Percentiles rank a stretch among this genome's conserved stretches.
Conservation (phyloP, 2,797 vertebrate species). For the Menidia menidia region DNA sequence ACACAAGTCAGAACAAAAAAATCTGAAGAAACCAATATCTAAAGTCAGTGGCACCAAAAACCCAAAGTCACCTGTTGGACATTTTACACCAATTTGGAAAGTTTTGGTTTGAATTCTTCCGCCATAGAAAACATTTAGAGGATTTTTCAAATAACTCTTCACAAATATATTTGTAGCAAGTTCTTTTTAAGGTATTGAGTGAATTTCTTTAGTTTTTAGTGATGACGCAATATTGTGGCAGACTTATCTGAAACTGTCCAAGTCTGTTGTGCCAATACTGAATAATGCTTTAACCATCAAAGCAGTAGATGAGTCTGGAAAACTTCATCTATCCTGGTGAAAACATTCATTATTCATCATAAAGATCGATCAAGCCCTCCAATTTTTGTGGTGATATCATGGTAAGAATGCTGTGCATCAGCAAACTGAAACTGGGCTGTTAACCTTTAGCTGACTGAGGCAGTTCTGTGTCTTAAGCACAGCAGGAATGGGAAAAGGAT, state of each 20-base stretch:
- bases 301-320: too few relatives aligned
- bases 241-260: slow-evolving; percentile 4
- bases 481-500: not conserved
- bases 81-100: not conserved
- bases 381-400: not conserved
- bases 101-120: not conserved
- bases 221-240: not conserved
- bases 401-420: not conserved
- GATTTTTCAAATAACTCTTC: not conserved
- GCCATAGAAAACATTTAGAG: not conserved
- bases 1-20: not conserved
- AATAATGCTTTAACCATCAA: slow-evolving; percentile 9
- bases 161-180: not conserved
- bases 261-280: slow-evolving; percentile 3
- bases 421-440: not conserved
- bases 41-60: slow-evolving; percentile 26
- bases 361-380: too few relatives aligned
- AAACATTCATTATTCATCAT: too few relatives aligned
- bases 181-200: not conserved
- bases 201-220: too few relatives aligned
- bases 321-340: too few relatives aligned
- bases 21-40: not conserved
- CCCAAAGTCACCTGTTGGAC: not conserved
- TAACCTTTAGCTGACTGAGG: not conserved
- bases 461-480: not conserved